These are phyloP conservation scores for Yasuhikotakia modesta DNA, from an alignment of 2,797 vertebrate genomes.

Conservation along the genomic window DNA sequence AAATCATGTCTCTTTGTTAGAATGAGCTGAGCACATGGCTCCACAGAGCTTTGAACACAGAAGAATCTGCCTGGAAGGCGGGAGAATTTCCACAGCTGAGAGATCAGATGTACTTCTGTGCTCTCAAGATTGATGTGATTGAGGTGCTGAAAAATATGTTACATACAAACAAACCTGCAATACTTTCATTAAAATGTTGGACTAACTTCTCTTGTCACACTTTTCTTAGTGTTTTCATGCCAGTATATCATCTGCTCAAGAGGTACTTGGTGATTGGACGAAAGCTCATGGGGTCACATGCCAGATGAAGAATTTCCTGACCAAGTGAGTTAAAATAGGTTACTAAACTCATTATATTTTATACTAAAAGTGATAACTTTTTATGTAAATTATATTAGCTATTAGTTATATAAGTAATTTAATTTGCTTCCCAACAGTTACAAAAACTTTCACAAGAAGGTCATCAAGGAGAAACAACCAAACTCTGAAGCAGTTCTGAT, in stretches of 20 bases:
- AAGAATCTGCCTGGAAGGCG: conserved; percentile 70
- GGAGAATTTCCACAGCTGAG: conserved; percentile 71
- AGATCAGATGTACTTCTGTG: conserved; percentile 77
- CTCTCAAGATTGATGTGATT: conserved; percentile 82
- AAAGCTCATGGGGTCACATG: conserved; percentile 60
- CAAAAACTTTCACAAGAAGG: conserved; percentile 74
- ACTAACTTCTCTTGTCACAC: not conserved
- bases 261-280: conserved; percentile 47
- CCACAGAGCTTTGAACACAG: conserved; percentile 71
- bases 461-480: conserved; percentile 71
- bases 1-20: conserved; percentile 66
- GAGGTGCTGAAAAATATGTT: conserved; percentile 75
- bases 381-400: not conserved
- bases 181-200: not conserved
- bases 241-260: conserved; percentile 44
- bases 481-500: conserved; percentile 78
- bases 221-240: conserved; percentile 63
- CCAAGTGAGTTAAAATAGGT: conserved; percentile 62
- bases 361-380: not conserved
- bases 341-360: not conserved
- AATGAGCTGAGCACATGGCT: conserved; percentile 68
- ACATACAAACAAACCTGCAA: not conserved
- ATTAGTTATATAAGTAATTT: not conserved
- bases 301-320: conserved; percentile 59
- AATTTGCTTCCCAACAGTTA: conserved; percentile 74